Conservation (phyloP, 2,888 invertebrate genomes). For the Volucella bombylans region DNA sequence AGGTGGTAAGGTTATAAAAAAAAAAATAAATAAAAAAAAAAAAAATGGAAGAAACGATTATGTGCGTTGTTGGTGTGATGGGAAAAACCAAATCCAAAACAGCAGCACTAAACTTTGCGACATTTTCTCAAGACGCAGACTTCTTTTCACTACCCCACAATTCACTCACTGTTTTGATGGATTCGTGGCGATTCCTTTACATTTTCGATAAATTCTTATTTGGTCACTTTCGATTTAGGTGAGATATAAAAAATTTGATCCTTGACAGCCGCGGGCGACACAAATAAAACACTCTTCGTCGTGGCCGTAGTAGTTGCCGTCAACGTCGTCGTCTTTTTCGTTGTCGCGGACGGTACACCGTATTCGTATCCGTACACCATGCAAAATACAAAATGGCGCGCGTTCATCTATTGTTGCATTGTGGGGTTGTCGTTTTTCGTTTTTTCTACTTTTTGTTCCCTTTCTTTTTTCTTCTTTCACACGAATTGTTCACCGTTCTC, state of each 20-base stretch:
- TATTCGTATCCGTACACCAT: conserved; percentile 14
- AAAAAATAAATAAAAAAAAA: conserved; percentile 14
- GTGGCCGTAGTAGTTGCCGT: background rate
- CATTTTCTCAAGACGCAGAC: conserved; percentile 18
- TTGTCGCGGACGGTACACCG: conserved; percentile 49
- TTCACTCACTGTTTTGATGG: conserved; percentile 27
- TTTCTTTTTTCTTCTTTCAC: conserved; percentile 47
- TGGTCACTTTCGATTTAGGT: conserved; percentile 15
- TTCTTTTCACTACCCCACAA: conserved; percentile 24
- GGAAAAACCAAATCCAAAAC: conserved; percentile 34
- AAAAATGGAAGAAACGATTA: conserved; percentile 40
- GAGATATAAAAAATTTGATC: conserved; percentile 21
- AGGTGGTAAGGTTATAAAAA: background rate
- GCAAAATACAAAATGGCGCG: conserved; percentile 73
- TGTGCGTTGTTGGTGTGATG: conserved; percentile 58
- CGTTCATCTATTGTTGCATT: conserved; percentile 72
- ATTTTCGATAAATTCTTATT: conserved; percentile 29
- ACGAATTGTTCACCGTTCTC: conserved; percentile 30
- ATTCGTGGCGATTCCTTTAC: conserved; percentile 7
- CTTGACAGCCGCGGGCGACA: conserved; percentile 61
- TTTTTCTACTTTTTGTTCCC: too few species aligned
- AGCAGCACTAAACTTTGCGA: conserved; percentile 36
- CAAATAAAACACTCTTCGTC: conserved; percentile 53
- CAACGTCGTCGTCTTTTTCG: too few species aligned
- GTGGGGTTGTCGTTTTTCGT: conserved; percentile 13